Base-by-base conservation (phyloP, 2,797 vertebrate species). In the Gymnoscopelus braueri region DNA sequence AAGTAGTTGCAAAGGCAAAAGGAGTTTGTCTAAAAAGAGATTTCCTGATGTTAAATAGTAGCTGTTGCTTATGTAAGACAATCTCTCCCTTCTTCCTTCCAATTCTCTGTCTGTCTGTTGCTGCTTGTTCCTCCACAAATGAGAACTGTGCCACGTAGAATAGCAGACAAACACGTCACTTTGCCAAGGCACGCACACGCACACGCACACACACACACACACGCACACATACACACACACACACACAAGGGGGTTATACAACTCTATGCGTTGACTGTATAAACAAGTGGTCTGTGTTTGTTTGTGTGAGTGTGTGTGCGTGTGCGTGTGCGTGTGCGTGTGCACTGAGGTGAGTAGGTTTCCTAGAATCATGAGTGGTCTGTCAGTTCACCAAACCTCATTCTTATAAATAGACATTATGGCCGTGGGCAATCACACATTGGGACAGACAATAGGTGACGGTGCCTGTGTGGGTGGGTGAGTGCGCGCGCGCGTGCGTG, bases 91-190 rank as follows among this genome's bases (percentile, higher is more conserved):
- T 57, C 47, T 29, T 57, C 69, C 62, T 13, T 47, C 55, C 19
- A 13, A 13, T 60, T 70, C 60, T 82, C 67, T 51, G 52, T 51
- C 60, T 55, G 78, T 80, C 78, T 72, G 60, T 77, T 59, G 74
- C 80, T 80, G 86, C 87, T 88, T 89, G 81, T 71, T 87, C 67
- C 1, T 80, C 81, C 74, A 75, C 65, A 86, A 91, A 96, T 94
- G 94, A 96, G 95, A 96, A 97, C 95, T 96, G 97, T 98, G 96
- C 94, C 95, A 95, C 94, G 92, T 94, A 94, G 95, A 94, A 95
- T 93, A 35, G 32, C 5, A 35, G 32, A 35, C 32, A 35, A 35
- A 35, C 32, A 35, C 32, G 4, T 5, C 32, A 35, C 32, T 35
- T 35, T 35, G 32, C 32, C 32, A 35, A 35, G 32, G 32, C 32